These are phyloP conservation scores for Xestia sexstrigata DNA, from an alignment of 2,888 invertebrate species.

Conservation along the genomic window DNA sequence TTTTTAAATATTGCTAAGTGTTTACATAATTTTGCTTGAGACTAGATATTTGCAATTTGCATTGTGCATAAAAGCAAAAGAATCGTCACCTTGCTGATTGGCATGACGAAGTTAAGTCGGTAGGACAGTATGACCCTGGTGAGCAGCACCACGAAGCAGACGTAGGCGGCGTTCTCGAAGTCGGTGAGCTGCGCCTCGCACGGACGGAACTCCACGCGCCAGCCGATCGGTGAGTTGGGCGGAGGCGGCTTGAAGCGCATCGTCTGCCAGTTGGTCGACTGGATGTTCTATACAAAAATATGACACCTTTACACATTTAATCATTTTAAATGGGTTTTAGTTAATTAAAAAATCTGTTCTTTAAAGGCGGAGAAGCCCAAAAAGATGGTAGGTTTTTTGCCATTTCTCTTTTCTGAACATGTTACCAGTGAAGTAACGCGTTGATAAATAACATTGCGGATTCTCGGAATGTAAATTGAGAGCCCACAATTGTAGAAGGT, in stretches of 20 bases:
- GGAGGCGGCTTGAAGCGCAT: constrained; percentile 99
- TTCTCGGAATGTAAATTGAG: neutral
- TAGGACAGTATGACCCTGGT: constrained; percentile 99
- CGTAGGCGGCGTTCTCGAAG: constrained; percentile 99
- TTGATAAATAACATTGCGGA: neutral
- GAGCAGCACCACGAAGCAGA: constrained; percentile 98
- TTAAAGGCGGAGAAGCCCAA: neutral
- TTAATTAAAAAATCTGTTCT: no score
- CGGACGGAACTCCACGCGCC: constrained; percentile 99
- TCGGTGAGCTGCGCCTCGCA: constrained; percentile 99
- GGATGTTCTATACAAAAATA: constrained; percentile 94
- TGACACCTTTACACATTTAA: neutral
- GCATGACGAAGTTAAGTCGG: constrained; percentile 98
- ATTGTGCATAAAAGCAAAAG: neutral
- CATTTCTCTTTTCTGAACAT: neutral
- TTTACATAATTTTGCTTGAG: no score
- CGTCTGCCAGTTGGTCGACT: constrained; percentile 99
- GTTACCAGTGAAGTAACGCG: neutral
- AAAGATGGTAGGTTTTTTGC: no score
- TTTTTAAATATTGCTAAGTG: no score
- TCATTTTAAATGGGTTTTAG: neutral
- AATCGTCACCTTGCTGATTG: constrained; percentile 96
- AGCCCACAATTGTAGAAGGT: neutral
- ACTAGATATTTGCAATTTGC: neutral
- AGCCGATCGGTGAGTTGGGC: constrained; percentile 98